Base-by-base conservation (phyloP, 1,140 invertebrate genomes). In the Drosophila kikkawai region DNA sequence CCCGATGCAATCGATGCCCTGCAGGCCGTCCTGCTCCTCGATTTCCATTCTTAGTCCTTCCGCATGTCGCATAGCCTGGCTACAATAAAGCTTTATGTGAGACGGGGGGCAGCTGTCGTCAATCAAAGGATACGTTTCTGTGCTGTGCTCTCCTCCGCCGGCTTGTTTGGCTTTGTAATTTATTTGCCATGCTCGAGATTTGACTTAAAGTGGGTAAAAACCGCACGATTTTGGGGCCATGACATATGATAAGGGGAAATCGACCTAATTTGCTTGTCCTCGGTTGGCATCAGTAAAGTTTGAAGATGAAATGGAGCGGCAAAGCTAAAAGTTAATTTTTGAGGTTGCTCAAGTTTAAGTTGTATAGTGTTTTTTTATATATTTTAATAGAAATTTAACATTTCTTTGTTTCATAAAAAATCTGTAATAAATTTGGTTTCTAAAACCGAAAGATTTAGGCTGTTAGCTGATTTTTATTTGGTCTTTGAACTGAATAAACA, bases 151-250 rank as follows among this genome's bases (percentile, higher is more conserved):
- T 22, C 64, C 59, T 0, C 17, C 58, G 26, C n/a, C 13, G 17
- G 67, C 44, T 53, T 60, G 37, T 60, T 73, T 73, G 67, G 53
- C 69, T 73, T 42, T 60, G 67, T 60, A 73, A 73, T 73, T 73
- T 60, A 73, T 73, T 50, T 73, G 69, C 53, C 44, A 6, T n/a
- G 53, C 44, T 58, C 69, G 69, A 73, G 50, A 71, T 69, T 56
- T 48, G 42, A 37, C 66, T 59, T 57, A 70, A 71, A 71, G 65
- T 71, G 69, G 69, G 65, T 48, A 39, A 29, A 39, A 36, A 73
- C 69, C 69, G 9, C 69, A 70, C 66, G 32, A 69, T 70, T 70
- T 71, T 59, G n/a, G 29, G 44, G 53, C 19, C 67, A n/a, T 58
- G 69, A 70, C 65, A 70, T 58, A 73, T 58, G 69, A 73, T 44